Base-by-base conservation (phyloP, 2,113 vertebrate species). In the Hemichromis elongatus region DNA sequence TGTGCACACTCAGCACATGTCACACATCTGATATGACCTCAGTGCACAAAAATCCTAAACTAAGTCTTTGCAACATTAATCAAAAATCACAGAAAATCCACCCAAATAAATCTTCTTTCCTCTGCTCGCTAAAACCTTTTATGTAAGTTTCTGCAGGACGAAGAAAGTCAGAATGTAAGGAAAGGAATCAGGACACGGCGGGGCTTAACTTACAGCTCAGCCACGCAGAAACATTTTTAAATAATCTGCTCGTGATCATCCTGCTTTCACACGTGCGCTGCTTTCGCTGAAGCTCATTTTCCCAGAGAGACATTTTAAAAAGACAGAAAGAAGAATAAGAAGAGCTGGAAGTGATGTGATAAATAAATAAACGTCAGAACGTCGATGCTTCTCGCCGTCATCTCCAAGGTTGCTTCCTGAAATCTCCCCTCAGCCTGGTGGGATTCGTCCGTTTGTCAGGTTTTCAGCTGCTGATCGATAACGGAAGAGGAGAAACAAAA, bases 381-480 rank as follows among this genome's bases (percentile, higher is more conserved):
- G 26, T 75, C 70, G 10, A 75, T 45, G 84, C 56, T 79, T 75
- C 45, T 52, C 18, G 70, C 45, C 66, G 50, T 89, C 86, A 30
- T 80, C 83, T 87, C 87, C 77, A 85, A 91, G 90, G 86, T 82
- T 87, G 82, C 82, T 88, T 78, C 83, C 75, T 80, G 68, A 85
- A 84, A 81, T 86, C 86, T 89, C 13, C 21, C 73, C 80, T 87
- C 33, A 30, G 42, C 68, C 93, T 90, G 79, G 21, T 24, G 91
- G 85, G 90, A 88, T 53, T 56, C 3, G 24, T 75, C 66, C 40
- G 57, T 73, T 84, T 75, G 70, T 75, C 70, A 75, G 70, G 70
- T 75, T 75, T 75, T 75, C 70, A 75, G 70, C 70, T 33, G 70
- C 70, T 90, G 77, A 57, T 79, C 77, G 16, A 79, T 79, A 75